These are phyloP conservation scores for Microtus oregoni DNA, from an alignment of 2,113 vertebrate species.

Conservation along the genomic window DNA sequence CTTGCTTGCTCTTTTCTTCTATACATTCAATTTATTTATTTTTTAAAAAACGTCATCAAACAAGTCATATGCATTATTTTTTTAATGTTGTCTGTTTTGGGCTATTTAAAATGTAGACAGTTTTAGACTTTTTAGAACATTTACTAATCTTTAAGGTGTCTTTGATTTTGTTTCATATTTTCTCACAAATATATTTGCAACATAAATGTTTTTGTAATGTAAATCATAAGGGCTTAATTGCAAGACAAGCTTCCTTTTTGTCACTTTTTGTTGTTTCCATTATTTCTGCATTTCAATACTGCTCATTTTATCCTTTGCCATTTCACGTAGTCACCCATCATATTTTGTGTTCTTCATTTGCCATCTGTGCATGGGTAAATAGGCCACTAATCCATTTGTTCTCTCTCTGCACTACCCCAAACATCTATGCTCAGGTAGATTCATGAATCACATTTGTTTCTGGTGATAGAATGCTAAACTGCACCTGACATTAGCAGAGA, in stretches of 20 bases:
- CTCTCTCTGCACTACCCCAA: too few relatives aligned
- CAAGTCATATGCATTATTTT: background rate
- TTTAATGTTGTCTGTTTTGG: background rate
- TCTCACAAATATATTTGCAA: background rate
- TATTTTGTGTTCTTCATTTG: background rate
- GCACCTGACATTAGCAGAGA: background rate
- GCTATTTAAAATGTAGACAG: background rate
- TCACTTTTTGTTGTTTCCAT: background rate
- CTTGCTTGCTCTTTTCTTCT: background rate
- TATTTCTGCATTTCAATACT: background rate
- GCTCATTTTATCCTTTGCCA: background rate
- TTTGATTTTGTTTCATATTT: background rate
- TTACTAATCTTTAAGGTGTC: background rate
- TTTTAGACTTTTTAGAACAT: background rate
- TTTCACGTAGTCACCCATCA: background rate
- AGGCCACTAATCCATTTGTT: background rate
- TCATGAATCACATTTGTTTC: background rate
- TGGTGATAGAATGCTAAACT: background rate
- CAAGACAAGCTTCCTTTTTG: background rate
- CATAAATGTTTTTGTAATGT: background rate
- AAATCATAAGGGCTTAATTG: background rate
- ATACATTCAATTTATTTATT: background rate
- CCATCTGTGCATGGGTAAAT: background rate
- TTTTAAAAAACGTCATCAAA: background rate
- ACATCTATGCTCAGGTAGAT: too few relatives aligned